Conservation (phyloP, 2,888 invertebrate genomes). For the Orgyia antiqua region DNA sequence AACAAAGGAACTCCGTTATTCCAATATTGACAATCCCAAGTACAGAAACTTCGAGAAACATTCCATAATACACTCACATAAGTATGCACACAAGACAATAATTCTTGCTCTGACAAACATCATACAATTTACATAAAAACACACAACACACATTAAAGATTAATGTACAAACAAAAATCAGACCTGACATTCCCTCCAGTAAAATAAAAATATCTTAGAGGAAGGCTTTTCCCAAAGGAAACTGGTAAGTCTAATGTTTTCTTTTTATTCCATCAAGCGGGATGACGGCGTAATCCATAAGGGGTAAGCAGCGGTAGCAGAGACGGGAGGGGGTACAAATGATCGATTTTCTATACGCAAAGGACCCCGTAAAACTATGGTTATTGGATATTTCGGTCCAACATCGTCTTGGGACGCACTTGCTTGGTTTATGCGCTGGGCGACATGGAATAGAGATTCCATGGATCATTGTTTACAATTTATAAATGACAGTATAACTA, state of each 20-base stretch:
- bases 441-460: constrained; percentile 25
- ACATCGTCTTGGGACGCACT: constrained; percentile 49
- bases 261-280: constrained; percentile 66
- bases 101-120: constrained; percentile 7
- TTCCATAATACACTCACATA: neutral
- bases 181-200: constrained; percentile 48
- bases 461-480: constrained; percentile 27
- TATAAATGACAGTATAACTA: too few species aligned
- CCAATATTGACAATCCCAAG: constrained; percentile 1
- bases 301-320: constrained; percentile 26
- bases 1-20: constrained; percentile 4
- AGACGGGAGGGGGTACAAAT: constrained; percentile 39
- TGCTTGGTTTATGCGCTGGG: constrained; percentile 46
- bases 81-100: constrained; percentile 1
- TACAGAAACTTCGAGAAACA: neutral
- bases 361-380: constrained; percentile 66
- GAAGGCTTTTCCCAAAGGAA: constrained; percentile 47
- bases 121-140: constrained; percentile 8
- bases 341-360: constrained; percentile 62
- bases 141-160: constrained; percentile 41
- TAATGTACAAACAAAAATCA: constrained; percentile 50
- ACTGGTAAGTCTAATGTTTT: constrained; percentile 64
- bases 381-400: constrained; percentile 65
- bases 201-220: constrained; percentile 50
- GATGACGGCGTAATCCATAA: constrained; percentile 67